Evolutionary conservation across 2,113 vertebrate genomes (phyloP), one percentile per base, ranked within the genome.

Genomic region (Eleginops maclovinus): DNA sequence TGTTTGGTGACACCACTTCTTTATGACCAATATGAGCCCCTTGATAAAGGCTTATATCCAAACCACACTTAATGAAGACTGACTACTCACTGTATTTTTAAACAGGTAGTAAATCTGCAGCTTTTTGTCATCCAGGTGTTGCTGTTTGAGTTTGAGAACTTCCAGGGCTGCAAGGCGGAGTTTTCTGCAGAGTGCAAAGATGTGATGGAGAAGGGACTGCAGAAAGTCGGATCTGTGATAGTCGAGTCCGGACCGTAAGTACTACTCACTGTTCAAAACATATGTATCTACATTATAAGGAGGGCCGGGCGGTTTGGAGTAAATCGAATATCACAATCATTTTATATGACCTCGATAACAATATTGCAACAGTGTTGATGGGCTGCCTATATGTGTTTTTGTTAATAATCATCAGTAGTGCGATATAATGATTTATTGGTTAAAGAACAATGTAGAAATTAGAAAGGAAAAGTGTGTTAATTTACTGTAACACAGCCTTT

Each of bases 211-310:
- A 96, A 95, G 41, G 95, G 95, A n/a, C 86, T 98, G 81, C 94
- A 96, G 86, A 98, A 97, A 91, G 96, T 98, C 65, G 96, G 96
- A 85, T 99, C 96, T 74, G 88, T 98, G 87, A 95, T 96, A 4
- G 96, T 98, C 74, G 96, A 97, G 82, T 95, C 93, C 0, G 96
- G 97, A 58, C 93, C 93, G 90, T 92, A 62, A 92, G 90, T 91
- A 36, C 17, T 24, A 9, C 11, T 17, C 13, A 50, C 4, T 17
- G 65, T 22, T 43, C 24, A 53, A 54, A 17, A 50, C 8, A 10
- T 40, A 8, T 50, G 17, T 54, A 36, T 36, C n/a, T n/a, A 36
- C 31, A 36, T 8, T 36, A 8, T 36, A 36, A 36, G 31, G 6
- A 36, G 6, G 31, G 31, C 9, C 9, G 31, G 31, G 31, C 5